Conservation (phyloP, 37 sponge, comb jelly and placozoan species). For the Oopsacas minuta region DNA sequence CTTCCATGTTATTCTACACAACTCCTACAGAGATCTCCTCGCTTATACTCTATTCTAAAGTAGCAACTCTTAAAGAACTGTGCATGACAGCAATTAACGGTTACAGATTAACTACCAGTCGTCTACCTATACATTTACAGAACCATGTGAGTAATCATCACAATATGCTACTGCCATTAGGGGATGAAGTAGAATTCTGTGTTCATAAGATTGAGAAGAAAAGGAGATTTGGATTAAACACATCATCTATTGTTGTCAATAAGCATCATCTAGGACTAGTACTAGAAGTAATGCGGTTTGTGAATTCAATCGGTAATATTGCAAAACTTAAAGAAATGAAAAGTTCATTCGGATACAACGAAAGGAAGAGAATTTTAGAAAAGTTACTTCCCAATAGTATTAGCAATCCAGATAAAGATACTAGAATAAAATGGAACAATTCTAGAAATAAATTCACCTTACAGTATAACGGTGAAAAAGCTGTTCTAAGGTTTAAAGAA, state of each 20-base stretch:
- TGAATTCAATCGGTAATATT: not conserved
- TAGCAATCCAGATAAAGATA: not conserved
- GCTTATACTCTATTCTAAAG: not conserved
- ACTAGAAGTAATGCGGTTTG: not conserved
- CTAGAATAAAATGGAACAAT: conserved; percentile 2
- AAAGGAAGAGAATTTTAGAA: not conserved
- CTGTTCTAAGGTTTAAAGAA: not conserved
- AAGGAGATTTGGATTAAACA: not conserved
- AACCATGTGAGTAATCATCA: not conserved
- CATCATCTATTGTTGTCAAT: not conserved
- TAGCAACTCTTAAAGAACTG: not conserved
- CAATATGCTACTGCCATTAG: not conserved
- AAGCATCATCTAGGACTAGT: not conserved
- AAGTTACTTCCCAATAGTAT: not conserved
- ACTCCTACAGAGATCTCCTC: not conserved
- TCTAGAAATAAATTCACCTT: not conserved
- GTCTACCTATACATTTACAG: not conserved
- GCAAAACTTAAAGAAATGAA: not conserved
- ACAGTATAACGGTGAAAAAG: not conserved
- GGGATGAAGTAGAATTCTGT: not conserved
- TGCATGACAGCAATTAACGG: not conserved
- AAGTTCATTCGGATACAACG: not conserved
- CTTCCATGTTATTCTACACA: not conserved
- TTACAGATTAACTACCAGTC: not conserved
- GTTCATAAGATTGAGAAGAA: not conserved